Evolutionary conservation across 2,888 invertebrate genomes (phyloP).

Genomic region (Xanthia icteritia): DNA sequence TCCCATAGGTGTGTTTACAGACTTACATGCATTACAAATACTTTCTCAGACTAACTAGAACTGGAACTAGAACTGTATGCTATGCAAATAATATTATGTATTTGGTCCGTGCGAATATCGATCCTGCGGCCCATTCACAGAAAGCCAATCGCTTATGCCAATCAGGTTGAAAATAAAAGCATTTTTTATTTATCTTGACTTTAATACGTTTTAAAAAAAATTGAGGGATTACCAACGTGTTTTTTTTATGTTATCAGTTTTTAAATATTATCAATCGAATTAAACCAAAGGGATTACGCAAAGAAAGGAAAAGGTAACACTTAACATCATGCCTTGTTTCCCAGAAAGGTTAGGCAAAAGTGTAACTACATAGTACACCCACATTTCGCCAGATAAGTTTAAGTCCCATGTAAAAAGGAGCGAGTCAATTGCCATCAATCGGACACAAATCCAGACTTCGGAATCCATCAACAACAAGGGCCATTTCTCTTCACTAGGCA

Average conservation of each 20-base stretch:
- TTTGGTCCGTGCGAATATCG: conserved; percentile 23
- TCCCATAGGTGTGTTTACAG: too few species aligned
- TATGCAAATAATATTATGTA: background rate
- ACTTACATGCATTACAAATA: background rate
- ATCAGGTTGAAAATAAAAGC: background rate
- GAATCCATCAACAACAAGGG: background rate
- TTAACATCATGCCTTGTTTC: too few species aligned
- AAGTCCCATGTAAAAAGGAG: too few species aligned
- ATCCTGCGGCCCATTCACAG: background rate
- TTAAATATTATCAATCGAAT: background rate
- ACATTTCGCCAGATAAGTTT: too few species aligned
- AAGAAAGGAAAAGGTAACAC: too few species aligned
- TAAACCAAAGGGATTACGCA: background rate
- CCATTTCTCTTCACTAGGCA: background rate
- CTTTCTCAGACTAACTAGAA: conserved; percentile 13
- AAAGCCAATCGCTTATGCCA: background rate
- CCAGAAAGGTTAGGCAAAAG: too few species aligned
- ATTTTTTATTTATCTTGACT: background rate
- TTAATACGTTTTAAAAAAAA: too few species aligned
- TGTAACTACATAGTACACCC: too few species aligned
- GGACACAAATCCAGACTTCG: too few species aligned
- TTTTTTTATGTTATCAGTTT: background rate
- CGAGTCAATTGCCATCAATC: too few species aligned
- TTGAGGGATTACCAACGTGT: too few species aligned
- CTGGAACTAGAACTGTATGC: background rate